Base-by-base conservation (phyloP, 1,140 invertebrate species). In the Cotesia chilonis region DNA sequence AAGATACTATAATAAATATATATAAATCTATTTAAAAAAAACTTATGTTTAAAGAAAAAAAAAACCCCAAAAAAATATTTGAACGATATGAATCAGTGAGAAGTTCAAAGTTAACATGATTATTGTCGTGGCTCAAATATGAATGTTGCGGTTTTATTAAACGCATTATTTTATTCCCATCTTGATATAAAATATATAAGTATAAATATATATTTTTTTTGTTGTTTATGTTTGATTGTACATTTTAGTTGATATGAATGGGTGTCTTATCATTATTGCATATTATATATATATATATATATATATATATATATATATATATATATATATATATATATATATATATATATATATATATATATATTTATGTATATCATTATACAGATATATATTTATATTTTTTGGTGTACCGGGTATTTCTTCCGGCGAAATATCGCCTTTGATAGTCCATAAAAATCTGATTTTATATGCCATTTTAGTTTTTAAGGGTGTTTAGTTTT, bases 401-500 rank as follows among this genome's bases (percentile, higher is more conserved):
- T 70, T 71, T 71, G 59, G 69, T 71, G 59, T 64, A 71, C 69
- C 69, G 69, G 69, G 69, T 71, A 71, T 71, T 71, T 71, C 69
- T 71, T 71, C 69, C 59, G 61, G 69, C 72, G 59, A 68, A 41
- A n/a, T 59, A 20, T 61, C n/a, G 57, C 65, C 51, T 69, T 65
- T 63, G 36, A 68, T 74, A 74, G 68, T 70, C 61, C 60, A 54
- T 74, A 74, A 66, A 47, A 66, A 70, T 74, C 72, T 70, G 72
- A 74, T 70, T 74, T 70, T 70, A 54, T 70, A 74, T 74, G 72
- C 72, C 72, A 74, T 74, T 70, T 74, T 74, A 74, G 68, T 66
- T 65, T 17, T 41, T 74, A 66, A 70, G 68, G n/a, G 61, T 73
- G 68, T 70, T 74, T 67, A 59, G 68, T 74, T 70, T 73, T 73